phyloP scores from a whole-genome alignment of 2,113 vertebrate genomes.

The Tupaia chinensis region DNA sequence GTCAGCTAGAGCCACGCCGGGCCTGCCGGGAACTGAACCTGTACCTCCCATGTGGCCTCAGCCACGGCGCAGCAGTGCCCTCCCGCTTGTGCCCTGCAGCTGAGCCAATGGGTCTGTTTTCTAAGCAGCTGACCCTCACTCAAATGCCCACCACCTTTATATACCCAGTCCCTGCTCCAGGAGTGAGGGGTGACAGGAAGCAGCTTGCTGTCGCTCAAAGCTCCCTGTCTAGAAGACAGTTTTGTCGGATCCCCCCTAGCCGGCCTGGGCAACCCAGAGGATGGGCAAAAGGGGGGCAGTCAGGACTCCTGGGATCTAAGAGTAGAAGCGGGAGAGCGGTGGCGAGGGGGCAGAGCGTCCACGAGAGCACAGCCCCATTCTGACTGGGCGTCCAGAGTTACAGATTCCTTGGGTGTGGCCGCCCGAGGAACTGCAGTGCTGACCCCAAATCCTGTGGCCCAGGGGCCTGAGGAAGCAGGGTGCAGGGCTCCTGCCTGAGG shows the following conservation, averaged over 20 bases:
- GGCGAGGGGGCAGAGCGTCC: not conserved
- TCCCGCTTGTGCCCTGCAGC: no score
- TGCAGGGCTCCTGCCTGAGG: no score
- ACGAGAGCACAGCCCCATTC: rapidly evolving
- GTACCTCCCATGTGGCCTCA: no score
- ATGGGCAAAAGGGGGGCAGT: not conserved
- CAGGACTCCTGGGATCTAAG: not conserved
- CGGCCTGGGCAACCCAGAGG: not conserved
- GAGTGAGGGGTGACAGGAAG: not conserved
- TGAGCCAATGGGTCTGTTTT: not conserved
- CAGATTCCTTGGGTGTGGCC: not conserved
- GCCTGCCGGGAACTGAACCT: no score
- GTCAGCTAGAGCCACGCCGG: no score
- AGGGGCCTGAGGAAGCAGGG: not conserved
- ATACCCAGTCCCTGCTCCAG: not conserved
- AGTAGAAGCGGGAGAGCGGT: not conserved
- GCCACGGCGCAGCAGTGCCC: no score
- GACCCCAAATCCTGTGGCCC: not conserved
- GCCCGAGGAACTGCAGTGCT: rapidly evolving
- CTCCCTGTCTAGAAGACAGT: not conserved
- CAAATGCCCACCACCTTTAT: not conserved
- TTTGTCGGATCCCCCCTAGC: not conserved
- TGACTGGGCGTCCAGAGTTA: rapidly evolving
- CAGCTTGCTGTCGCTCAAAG: not conserved
- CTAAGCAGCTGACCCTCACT: not conserved